Evolutionary conservation across 2,797 vertebrate species (phyloP).

Genomic region (Triplophysa yarkandensis): DNA sequence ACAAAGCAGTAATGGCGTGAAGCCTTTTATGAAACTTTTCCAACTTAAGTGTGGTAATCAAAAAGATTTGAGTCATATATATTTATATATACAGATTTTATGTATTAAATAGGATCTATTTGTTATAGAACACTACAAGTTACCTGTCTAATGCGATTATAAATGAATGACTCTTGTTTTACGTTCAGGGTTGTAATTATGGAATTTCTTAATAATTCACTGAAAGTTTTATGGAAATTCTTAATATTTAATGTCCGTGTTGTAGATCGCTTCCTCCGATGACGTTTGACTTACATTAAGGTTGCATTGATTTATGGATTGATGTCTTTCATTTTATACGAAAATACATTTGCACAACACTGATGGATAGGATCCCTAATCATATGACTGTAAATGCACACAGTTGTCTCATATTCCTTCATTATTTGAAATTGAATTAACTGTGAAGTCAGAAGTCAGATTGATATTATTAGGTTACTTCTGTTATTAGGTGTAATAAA

Average conservation of each 20-base stretch:
- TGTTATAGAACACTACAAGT: no score
- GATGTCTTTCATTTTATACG: background rate
- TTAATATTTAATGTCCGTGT: background rate
- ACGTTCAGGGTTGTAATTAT: no score
- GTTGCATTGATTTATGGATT: background rate
- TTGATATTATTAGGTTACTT: background rate
- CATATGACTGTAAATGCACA: no score
- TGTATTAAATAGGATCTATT: no score
- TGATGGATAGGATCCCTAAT: background rate
- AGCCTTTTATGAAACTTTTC: no score
- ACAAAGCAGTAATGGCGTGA: no score
- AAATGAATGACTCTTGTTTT: background rate
- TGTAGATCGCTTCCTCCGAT: constrained; percentile 6
- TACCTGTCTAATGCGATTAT: no score
- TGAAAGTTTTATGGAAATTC: background rate
- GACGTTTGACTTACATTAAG: background rate
- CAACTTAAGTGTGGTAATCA: no score
- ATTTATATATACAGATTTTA: no score
- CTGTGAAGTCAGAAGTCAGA: background rate
- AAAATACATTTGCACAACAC: background rate
- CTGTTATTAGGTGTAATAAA: background rate
- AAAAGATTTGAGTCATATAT: no score
- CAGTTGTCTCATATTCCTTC: no score
- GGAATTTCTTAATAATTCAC: constrained; percentile 1
- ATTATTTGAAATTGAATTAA: background rate